phyloP scores from a whole-genome alignment of 2,888 invertebrate genomes.

The Drosophila mimetica region DNA sequence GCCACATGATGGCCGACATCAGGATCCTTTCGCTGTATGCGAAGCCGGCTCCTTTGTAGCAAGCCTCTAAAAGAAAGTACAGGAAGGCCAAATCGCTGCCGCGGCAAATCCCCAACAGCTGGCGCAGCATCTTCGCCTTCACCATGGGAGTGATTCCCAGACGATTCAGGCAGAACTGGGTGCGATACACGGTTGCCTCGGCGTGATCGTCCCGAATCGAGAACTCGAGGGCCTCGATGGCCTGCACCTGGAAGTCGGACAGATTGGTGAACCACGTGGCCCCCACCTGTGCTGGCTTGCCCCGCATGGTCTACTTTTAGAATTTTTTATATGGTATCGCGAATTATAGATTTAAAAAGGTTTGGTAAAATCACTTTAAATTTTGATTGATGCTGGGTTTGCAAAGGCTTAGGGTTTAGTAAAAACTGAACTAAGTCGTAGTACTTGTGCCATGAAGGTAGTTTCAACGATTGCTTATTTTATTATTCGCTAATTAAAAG shows the following conservation, averaged over 20 bases:
- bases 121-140: neutral
- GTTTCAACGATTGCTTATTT: neutral
- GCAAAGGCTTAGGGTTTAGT: neutral
- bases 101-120: slow-evolving; percentile 50
- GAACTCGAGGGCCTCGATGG: slow-evolving; percentile 46
- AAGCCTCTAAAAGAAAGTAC: slow-evolving; percentile 66
- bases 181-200: slow-evolving; percentile 55
- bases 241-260: slow-evolving; percentile 32
- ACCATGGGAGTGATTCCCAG: slow-evolving; percentile 62
- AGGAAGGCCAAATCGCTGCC: slow-evolving; percentile 73
- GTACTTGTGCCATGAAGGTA: neutral
- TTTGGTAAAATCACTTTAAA: slow-evolving; percentile 20
- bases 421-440: neutral
- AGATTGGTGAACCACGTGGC: slow-evolving; percentile 36
- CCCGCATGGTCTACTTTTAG: neutral
- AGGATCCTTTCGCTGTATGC: slow-evolving; percentile 63
- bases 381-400: slow-evolving; percentile 8
- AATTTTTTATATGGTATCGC: neutral
- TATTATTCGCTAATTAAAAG: too few species aligned
- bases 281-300: neutral
- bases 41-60: slow-evolving; percentile 52
- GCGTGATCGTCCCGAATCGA: slow-evolving; percentile 62
- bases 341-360: neutral
- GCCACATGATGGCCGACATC: slow-evolving; percentile 59
- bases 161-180: slow-evolving; percentile 30